Base-by-base conservation (phyloP, 2,113 vertebrate species). In the Notiomystis cincta region DNA sequence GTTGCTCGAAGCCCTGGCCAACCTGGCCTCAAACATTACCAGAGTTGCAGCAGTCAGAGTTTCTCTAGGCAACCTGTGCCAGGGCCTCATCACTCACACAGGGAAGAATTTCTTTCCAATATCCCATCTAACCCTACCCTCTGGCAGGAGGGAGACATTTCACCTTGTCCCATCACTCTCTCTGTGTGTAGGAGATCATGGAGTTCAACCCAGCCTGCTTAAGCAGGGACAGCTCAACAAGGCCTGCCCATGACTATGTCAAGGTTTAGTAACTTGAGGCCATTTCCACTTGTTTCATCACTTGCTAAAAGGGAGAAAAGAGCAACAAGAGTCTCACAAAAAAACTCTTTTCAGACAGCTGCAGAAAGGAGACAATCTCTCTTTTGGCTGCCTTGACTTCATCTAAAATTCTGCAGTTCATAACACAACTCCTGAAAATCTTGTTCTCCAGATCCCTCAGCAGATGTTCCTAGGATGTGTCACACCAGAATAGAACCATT, bases 281-380 rank as follows among this genome's bases (percentile, higher is more conserved):
- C 24, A 23, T 30, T 64, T 35, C 38, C 19, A 35, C 15, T 18
- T 44, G 24, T 17, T 9, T 60, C 24, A n/a, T 64, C 37, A 22
- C 31, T 51, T 64, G 14, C 37, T 64, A 23, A 30, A 64, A 64
- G 5, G 24, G 14, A n/a, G 58, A 28, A 79, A 30, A 79, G 24
- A 14, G 3, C 24, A 53, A 53, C 2, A 64, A 15, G 0, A n/a
- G 3, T 42, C 37, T 28, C 2, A 0, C 9, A 30, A n/a, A 44
- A n/a, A 9, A 22, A 2, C 3, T 17, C 18, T 7, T 42, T 28
- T 14, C 15, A 64, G 15, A 64, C 5, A 53, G 24, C 31, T 18
- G 31, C 13, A n/a, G 19, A 44, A 27, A 22, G 11, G 37, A 78
- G 8, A 51, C 0, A 0, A n/a, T 23, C 14, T 53, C 24, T 64